These are phyloP conservation scores for Enteromius fasciolatus DNA, from an alignment of 2,797 vertebrate species.

Conservation along the genomic window DNA sequence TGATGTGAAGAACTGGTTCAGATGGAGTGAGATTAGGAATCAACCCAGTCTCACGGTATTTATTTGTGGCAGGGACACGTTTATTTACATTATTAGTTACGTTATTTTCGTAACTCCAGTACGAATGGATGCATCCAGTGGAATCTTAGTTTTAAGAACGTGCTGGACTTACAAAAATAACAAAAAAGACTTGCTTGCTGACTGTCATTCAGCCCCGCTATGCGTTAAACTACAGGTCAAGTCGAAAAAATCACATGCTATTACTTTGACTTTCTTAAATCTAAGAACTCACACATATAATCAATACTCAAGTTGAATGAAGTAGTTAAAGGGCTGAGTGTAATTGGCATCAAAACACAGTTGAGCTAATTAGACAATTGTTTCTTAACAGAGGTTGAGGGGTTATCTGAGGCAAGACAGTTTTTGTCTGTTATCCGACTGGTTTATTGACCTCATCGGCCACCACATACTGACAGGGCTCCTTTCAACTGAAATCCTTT, in stretches of 20 bases:
- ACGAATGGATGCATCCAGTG: no score
- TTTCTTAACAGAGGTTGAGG: conserved; percentile 11
- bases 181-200: neutral
- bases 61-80: no score
- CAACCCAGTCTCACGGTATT: no score
- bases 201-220: neutral
- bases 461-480: conserved; percentile 13
- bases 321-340: conserved; percentile 28
- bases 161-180: no score
- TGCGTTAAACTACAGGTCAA: conserved; percentile 7
- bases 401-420: conserved; percentile 24
- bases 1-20: conserved; percentile 8
- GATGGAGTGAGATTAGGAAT: neutral
- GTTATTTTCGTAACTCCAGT: no score
- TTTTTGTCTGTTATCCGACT: conserved; percentile 3
- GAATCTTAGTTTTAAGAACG: no score
- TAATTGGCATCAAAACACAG: conserved; percentile 45
- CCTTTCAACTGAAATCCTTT: conserved; percentile 51
- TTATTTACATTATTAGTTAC: no score
- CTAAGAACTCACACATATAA: conserved; percentile 27
- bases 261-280: conserved; percentile 31
- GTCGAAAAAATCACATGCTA: conserved; percentile 6
- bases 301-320: conserved; percentile 50
- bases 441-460: conserved; percentile 31
- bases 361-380: conserved; percentile 42